Evolutionary conservation across 2,888 invertebrate species (phyloP), one percentile per base, ranked within the genome.

Genomic region (Thelaira solivaga): DNA sequence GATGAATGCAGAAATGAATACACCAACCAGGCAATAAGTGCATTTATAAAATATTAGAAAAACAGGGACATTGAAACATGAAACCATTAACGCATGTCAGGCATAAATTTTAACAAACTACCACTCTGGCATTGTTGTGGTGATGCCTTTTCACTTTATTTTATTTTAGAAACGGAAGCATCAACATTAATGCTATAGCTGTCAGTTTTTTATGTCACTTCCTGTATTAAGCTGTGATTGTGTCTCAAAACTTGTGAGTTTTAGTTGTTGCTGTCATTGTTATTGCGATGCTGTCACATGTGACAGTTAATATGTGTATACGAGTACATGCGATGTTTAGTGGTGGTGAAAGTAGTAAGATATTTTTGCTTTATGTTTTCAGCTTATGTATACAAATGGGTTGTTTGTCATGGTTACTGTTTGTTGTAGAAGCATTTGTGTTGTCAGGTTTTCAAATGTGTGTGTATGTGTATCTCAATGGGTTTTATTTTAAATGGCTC

Each of bases 161-260:
- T 26, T 55, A 41, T 43, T 16, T 31, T 10, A 20, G 39, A 3
- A 45, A 45, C 45, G 34, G 39, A 31, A 43, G 26, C 36, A 57
- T n/a, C 16, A n/a, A 22, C 41, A 24, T 24, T 39, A 65, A 59
- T 68, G 61, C 47, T 53, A 61, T 34, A 65, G 74, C 78, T 78
- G 78, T 78, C 74, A 74, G 69, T 78, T 65, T 49, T 59, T 62
- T 78, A 65, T 78, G 78, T 67, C 74, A 71, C 41, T 78, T 78
- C 65, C 69, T 74, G 61, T 64, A 78, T 65, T 78, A 61, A 55
- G 74, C 69, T 67, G 59, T 74, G 74, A 78, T 78, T 78, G 53
- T 53, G 69, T 65, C 55, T 64, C 59, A 74, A 53, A 61, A 53
- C 39, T 61, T 67, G 36, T 61, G 67, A 53, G 5, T 31, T 45